phyloP scores from a whole-genome alignment of 2,888 invertebrate genomes.

The Sinhomidia bicolor region DNA sequence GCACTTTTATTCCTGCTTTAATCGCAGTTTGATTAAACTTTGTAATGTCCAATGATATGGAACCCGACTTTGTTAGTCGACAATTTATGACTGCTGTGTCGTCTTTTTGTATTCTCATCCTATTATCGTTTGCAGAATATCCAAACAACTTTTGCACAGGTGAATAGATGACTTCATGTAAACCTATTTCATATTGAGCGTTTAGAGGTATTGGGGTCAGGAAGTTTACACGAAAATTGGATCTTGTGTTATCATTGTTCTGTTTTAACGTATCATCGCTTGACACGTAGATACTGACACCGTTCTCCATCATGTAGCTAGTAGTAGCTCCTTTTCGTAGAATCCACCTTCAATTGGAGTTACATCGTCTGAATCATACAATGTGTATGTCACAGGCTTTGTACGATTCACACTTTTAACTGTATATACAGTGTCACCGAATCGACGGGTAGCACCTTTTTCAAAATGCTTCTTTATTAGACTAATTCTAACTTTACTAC shows the following conservation, averaged over 20 bases:
- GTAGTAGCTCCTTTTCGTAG: constrained; percentile 3
- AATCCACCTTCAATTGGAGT: constrained; percentile 8
- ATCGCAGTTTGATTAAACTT: neutral
- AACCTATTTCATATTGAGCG: neutral
- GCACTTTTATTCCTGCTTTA: neutral
- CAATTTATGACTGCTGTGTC: neutral
- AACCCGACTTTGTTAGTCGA: neutral
- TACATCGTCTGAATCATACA: neutral
- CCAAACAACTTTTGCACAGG: neutral
- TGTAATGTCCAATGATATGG: neutral
- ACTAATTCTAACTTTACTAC: neutral
- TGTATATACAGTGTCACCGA: neutral
- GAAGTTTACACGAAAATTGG: neutral
- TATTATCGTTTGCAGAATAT: neutral
- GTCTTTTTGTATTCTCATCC: neutral
- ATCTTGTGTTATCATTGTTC: neutral
- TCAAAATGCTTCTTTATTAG: neutral
- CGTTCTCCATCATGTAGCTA: neutral
- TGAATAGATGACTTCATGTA: neutral
- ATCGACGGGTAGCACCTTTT: neutral
- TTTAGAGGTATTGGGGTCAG: neutral
- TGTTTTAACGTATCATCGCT: neutral
- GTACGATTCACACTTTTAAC: neutral
- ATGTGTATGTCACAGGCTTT: neutral
- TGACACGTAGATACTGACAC: neutral